These are phyloP conservation scores for Blastomussa wellsi DNA, from an alignment of 92 coral and sea anemone genomes.

Conservation along the genomic window DNA sequence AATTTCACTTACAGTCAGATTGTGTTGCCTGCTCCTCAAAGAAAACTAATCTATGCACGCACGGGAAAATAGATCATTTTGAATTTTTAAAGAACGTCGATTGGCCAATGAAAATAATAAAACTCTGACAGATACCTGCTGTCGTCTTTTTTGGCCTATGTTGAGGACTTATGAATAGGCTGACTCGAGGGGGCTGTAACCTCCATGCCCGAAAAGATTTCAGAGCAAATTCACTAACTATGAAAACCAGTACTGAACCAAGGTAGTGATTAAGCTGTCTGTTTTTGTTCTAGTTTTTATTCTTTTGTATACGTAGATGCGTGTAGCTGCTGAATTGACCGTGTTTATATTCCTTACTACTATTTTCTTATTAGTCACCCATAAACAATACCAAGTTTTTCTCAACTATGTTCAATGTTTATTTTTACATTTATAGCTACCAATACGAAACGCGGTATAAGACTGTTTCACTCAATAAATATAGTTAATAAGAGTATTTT, in stretches of 20 bases:
- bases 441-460: neutral
- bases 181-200: too few relatives aligned
- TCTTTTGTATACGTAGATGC: too few relatives aligned
- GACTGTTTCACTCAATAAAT: neutral
- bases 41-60: constrained; percentile 17
- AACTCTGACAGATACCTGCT: constrained; percentile 33
- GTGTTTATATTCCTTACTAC: too few relatives aligned
- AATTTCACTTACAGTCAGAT: neutral
- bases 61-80: constrained; percentile 7
- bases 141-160: neutral
- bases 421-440: neutral
- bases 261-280: too few relatives aligned
- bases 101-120: constrained; percentile 3
- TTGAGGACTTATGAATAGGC: too few relatives aligned
- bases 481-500: neutral
- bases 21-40: neutral
- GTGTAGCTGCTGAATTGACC: neutral
- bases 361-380: neutral
- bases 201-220: too few relatives aligned
- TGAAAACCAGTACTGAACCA: too few relatives aligned
- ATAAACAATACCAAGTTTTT: neutral
- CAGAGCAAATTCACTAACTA: too few relatives aligned
- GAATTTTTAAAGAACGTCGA: neutral
- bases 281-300: too few relatives aligned
- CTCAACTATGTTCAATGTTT: neutral